Conservation (phyloP, 1,140 invertebrate genomes). For the Caenorhabditis remanei region DNA sequence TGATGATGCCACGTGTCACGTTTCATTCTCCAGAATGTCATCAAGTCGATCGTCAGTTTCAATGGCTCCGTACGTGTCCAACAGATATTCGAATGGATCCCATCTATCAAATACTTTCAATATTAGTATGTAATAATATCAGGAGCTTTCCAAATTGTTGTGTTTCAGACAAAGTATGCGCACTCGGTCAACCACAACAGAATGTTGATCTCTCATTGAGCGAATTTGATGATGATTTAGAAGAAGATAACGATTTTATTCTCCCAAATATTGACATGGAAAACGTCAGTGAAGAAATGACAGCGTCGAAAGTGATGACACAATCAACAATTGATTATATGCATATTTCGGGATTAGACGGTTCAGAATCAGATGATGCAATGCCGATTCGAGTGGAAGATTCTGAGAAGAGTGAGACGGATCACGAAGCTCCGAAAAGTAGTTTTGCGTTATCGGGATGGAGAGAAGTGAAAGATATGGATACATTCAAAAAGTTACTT, state of each 20-base stretch:
- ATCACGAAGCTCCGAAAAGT: constrained; percentile 26
- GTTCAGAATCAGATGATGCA: constrained; percentile 31
- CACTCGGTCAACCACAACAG: neutral
- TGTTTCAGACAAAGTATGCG: constrained; percentile 53
- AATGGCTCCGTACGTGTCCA: constrained; percentile 66
- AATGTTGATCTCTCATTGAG: neutral
- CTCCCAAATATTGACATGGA: constrained; percentile 55
- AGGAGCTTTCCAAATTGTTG: constrained; percentile 42
- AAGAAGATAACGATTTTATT: constrained; percentile 59
- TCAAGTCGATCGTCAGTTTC: constrained; percentile 70
- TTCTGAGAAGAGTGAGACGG: neutral
- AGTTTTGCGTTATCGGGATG: constrained; percentile 18
- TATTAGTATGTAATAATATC: constrained; percentile 20
- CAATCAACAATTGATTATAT: constrained; percentile 45
- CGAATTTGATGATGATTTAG: constrained; percentile 47
- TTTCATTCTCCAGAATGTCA: constrained; percentile 69
- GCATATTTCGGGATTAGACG: constrained; percentile 34
- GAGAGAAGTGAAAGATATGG: constrained; percentile 30
- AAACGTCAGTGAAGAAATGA: constrained; percentile 39
- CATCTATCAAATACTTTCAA: constrained; percentile 67
- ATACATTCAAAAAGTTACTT: constrained; percentile 4
- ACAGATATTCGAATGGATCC: constrained; percentile 70
- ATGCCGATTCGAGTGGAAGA: constrained; percentile 35
- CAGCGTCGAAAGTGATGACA: constrained; percentile 33
- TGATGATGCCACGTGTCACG: constrained; percentile 28